Evolutionary conservation across 2,113 vertebrate genomes (phyloP).

Genomic region (Caranx ignobilis): DNA sequence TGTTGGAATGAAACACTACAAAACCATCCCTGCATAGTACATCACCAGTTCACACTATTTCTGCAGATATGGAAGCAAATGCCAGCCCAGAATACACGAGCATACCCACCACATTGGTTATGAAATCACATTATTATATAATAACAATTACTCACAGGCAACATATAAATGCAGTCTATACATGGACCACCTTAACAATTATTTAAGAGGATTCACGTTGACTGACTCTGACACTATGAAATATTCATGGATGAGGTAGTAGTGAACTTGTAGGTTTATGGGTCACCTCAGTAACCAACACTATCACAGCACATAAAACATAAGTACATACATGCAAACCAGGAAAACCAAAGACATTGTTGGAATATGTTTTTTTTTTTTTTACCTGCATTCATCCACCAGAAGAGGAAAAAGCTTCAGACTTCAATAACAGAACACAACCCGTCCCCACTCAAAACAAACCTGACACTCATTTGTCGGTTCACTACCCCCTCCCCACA

Average conservation of each 20-base stretch:
- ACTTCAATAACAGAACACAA: neutral
- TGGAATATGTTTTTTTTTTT: neutral
- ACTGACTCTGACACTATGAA: neutral
- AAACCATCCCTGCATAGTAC: neutral
- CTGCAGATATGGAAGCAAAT: neutral
- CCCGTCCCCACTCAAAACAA: constrained; percentile 29
- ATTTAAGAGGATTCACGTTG: neutral
- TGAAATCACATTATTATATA: constrained; percentile 15
- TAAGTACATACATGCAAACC: neutral
- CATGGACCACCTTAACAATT: neutral
- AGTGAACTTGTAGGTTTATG: neutral
- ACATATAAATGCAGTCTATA: neutral
- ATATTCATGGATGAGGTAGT: neutral
- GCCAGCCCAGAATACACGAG: neutral
- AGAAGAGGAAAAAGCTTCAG: neutral
- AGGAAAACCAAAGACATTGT: neutral
- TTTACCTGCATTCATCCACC: neutral
- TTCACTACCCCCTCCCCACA: constrained; percentile 29
- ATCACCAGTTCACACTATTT: neutral
- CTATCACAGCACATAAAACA: neutral
- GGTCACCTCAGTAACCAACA: neutral
- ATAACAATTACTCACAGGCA: neutral
- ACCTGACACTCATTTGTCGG: constrained; percentile 4
- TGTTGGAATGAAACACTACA: neutral
- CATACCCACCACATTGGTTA: neutral